phyloP scores from a whole-genome alignment of 2,113 vertebrate species.

The Centropristis striata region DNA sequence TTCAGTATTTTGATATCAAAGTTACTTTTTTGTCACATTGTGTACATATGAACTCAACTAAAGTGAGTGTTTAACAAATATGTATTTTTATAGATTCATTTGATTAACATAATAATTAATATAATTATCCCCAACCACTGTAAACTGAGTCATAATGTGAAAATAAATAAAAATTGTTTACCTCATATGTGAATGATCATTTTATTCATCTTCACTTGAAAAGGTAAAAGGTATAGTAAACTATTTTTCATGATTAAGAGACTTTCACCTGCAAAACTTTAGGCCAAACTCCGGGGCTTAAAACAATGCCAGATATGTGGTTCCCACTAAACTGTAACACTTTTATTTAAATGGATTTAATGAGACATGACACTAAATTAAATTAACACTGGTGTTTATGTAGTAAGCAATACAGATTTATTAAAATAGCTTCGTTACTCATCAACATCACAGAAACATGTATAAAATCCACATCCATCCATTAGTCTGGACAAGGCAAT shows the following conservation, averaged over 20 bases:
- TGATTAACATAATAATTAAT: constrained; percentile 8
- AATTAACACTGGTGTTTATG: neutral
- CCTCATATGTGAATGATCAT: neutral
- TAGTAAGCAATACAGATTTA: neutral
- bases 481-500: neutral
- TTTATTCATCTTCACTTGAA: neutral
- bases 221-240: neutral
- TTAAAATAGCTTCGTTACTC: neutral
- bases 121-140: neutral
- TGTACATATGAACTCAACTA: neutral
- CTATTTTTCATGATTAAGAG: neutral
- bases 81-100: constrained; percentile 7
- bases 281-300: neutral
- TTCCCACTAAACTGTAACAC: neutral
- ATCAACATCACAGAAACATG: neutral
- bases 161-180: constrained; percentile 27
- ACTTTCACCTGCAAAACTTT: neutral
- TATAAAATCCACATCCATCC: neutral
- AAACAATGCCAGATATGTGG: neutral
- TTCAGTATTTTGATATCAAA: neutral
- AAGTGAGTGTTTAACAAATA: constrained; percentile 7
- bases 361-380: neutral
- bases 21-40: constrained; percentile 5
- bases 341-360: neutral
- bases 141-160: constrained; percentile 1